Base-by-base conservation (phyloP, 2,797 vertebrate genomes). In the Catamblyrhynchus diadema region DNA sequence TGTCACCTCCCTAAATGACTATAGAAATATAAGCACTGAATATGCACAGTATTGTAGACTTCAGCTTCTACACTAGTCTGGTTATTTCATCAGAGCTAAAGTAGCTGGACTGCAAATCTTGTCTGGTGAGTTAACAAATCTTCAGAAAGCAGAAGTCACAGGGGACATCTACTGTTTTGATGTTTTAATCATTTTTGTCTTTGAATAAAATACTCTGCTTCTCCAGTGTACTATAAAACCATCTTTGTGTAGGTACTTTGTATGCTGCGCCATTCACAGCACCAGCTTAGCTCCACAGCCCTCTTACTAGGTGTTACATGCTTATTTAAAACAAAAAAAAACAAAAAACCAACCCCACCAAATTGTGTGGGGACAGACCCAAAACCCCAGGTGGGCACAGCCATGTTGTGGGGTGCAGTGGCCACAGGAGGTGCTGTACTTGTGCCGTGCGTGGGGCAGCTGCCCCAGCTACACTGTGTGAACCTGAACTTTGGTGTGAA, bases 401-500 rank as follows among this genome's bases (percentile, higher is more conserved):
- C 79, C 37, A 1, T 2, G 21, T 30, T 1, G 0, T 2, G 7
- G 48, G 53, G 21, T 41, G 47, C 61, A 3, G 3, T 2, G 7
- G n/a, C 62, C 35, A 24, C 4, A 1, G 3, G 6, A 22, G 83
- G 54, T 59, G 37, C 64, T 1, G 13, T 51, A 59, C 78, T 81
- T 86, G 56, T 6, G 7, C 50, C 0, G 0, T 15, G 65, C 1
- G 0, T 2, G 6, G 37, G 67, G 48, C 61, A 91, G 73, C 92
- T 32, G 54, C 62, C 71, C 51, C 3, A 3, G 79, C 73, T 2
- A 0, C 0, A 3, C 92, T 95, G 88, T 90, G 95, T 88, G 95
- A 96, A 96, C 82, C 93, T 94, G 94, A 96, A 93, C 90, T 94
- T 79, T 12, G 65, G 88, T 91, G 95, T 94, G 96, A 96, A 95